Evolutionary conservation across 2,888 invertebrate species (phyloP).

Genomic region (Pseudolycoriella hygida): DNA sequence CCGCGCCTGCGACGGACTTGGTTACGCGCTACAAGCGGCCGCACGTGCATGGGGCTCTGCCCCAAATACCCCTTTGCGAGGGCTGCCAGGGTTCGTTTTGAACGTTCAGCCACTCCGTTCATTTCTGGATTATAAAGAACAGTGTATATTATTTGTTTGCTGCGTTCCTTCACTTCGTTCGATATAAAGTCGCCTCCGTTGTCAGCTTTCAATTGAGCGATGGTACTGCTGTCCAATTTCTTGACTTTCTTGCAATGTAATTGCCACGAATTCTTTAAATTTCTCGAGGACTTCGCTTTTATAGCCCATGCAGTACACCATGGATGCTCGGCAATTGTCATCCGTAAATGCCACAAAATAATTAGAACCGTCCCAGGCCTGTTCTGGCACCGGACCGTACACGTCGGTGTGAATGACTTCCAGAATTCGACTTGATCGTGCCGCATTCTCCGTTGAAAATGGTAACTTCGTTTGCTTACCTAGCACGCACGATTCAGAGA

Average conservation of each 20-base stretch:
- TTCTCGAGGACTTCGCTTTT: conserved; percentile 2
- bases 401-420: conserved; percentile 4
- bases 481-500: conserved; percentile 4
- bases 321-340: conserved; percentile 1
- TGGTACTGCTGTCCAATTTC: neutral
- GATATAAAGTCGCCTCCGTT: conserved; percentile 2
- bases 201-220: neutral
- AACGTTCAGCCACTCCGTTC: no score
- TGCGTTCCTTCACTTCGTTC: neutral
- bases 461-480: conserved; percentile 4
- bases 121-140: no score
- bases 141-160: neutral
- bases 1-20: no score
- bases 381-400: neutral
- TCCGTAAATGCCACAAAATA: no score
- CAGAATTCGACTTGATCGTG: neutral
- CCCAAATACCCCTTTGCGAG: no score
- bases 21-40: no score
- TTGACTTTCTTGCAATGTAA: neutral
- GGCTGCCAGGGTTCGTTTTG: no score
- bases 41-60: no score
- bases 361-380: no score
- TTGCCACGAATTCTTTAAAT: conserved; percentile 4
- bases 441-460: neutral
- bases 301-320: conserved; percentile 1